Evolutionary conservation across 1,140 invertebrate genomes (phyloP), one percentile per base, ranked within the genome.

Genomic region (Chironomus tepperi): DNA sequence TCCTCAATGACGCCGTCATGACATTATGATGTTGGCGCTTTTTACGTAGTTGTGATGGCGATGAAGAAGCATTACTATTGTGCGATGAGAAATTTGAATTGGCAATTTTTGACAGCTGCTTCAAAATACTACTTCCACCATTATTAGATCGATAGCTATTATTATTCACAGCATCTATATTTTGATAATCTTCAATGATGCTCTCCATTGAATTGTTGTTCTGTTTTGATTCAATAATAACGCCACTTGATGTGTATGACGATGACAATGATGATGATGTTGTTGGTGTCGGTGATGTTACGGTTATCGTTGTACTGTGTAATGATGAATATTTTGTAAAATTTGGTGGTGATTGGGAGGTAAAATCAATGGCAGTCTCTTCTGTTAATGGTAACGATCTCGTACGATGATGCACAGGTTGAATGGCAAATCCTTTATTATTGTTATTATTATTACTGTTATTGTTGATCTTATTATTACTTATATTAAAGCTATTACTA

Each of bases 311-410:
- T 76, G 43, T n/a, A 73, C n/a, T 64, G 47, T 19, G 74, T 15
- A 15, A 43, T 15, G 65, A 72, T 72, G 67, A 74, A 47, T 80
- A 77, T 78, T 81, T 81, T 73, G 80, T 80, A 74, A 82, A 80
- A 75, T 81, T 83, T 73, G 81, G 77, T 77, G 83, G 83, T 42
- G 79, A 79, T 75, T 80, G 78, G 73, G 80, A 76, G 24, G 24
- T 34, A 42, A 81, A 78, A 65, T 82, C 88, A 83, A 79, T 89
- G 85, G 79, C 89, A 83, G 76, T 81, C 83, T 77, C 83, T 79
- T 83, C 86, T 73, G 86, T 85, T 77, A 89, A 81, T 75, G 88
- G 88, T 80, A 88, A 87, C 79, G 88, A 89, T 79, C 87, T 81
- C 76, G 88, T 89, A 82, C 88, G 84, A 81, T 87, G 87, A 83